phyloP scores from a whole-genome alignment of 2,797 vertebrate genomes.

The Florisuga fusca region DNA sequence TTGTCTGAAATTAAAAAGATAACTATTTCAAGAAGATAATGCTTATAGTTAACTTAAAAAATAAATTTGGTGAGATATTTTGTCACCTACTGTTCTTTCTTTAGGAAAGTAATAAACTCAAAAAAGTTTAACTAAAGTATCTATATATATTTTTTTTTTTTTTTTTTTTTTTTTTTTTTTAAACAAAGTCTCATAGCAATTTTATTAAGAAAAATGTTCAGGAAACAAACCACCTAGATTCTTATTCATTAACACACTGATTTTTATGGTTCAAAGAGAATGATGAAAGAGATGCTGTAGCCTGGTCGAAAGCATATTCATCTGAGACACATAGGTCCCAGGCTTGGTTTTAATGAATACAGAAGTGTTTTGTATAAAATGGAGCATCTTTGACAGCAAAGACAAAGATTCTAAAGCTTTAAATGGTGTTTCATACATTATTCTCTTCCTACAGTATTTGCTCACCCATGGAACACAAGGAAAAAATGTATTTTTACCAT shows the following conservation, averaged over 20 bases:
- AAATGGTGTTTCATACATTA: not conserved
- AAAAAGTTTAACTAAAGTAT: not conserved
- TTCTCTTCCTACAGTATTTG: not conserved
- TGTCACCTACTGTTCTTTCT: not conserved
- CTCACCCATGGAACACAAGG: not conserved
- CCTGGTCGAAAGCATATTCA: not conserved
- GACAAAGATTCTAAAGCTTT: not conserved
- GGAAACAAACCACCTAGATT: not conserved
- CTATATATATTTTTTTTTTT: too few relatives aligned
- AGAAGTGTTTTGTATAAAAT: not conserved
- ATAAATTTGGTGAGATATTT: not conserved
- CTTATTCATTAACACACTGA: not conserved
- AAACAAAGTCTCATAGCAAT: not conserved
- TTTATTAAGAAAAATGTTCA: not conserved
- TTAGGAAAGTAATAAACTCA: not conserved
- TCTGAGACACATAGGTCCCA: not conserved
- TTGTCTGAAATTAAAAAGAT: not conserved
- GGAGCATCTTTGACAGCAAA: not conserved
- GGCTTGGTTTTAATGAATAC: not conserved
- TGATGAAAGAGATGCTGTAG: not conserved
- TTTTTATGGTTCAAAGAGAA: not conserved
- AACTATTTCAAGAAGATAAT: not conserved
- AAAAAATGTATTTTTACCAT: not conserved
- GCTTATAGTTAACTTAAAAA: not conserved
- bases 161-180: too few relatives aligned